A percentile compares a stretch with the other conserved stretches of the same genome.
Conservation (phyloP, 2,888 invertebrate species). For the Macrostomum cliftonense region DNA sequence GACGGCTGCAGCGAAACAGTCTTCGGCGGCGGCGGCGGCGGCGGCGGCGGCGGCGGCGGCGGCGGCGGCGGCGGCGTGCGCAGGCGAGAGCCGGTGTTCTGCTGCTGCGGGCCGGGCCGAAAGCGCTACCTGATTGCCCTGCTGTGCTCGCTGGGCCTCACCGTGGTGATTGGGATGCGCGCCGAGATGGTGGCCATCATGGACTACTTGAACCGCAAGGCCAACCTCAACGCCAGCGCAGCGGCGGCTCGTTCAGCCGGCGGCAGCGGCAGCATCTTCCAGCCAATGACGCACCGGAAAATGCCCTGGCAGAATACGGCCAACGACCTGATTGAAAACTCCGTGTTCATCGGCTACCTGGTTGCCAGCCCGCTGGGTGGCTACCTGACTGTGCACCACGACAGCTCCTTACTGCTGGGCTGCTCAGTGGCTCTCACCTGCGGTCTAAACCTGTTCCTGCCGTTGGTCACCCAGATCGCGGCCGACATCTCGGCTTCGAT, state of each 20-base stretch:
- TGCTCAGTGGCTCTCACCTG: slow-evolving; percentile 12
- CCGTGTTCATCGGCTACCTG: slow-evolving; percentile 11
- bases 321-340: slow-evolving; percentile 10
- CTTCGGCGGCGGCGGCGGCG: too few species aligned
- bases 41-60: too few species aligned
- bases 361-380: slow-evolving; percentile 11
- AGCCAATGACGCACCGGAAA: slow-evolving; percentile 4
- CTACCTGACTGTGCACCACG: slow-evolving; percentile 10
- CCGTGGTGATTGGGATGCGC: slow-evolving; percentile 12
- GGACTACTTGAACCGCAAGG: slow-evolving; percentile 4
- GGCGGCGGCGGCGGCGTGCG: too few species aligned
- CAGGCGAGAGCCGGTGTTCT: background rate
- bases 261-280: slow-evolving; percentile 1
- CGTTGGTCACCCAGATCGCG: slow-evolving; percentile 8
- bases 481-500: slow-evolving; percentile 8
- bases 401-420: slow-evolving; percentile 9
- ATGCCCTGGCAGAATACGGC: slow-evolving; percentile 9
- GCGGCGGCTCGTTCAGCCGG: too few species aligned
- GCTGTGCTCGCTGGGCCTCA: slow-evolving; percentile 10
- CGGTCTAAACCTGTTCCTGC: slow-evolving; percentile 10
- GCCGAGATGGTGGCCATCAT: slow-evolving; percentile 12
- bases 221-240: too few species aligned
- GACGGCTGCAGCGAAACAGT: too few species aligned
- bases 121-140: slow-evolving; percentile 11
- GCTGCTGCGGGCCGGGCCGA: slow-evolving; percentile 10